A percentile compares a stretch with the other conserved stretches of the same genome.
Conservation (phyloP, 2,113 vertebrate species). For the Jacana jacana region DNA sequence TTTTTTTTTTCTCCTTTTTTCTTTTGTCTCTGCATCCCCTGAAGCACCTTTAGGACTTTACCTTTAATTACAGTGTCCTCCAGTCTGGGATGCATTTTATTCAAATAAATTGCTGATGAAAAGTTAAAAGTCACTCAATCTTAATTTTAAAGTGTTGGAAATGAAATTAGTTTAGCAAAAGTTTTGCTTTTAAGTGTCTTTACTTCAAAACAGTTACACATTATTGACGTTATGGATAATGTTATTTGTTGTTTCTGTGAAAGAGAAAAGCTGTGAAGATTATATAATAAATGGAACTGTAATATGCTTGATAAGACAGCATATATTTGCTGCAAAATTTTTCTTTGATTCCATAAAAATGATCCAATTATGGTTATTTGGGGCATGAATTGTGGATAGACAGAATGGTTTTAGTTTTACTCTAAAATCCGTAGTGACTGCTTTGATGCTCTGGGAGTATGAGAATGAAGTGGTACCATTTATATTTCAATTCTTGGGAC, state of each 20-base stretch:
- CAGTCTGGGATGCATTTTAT: not conserved
- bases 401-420: not conserved
- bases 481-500: not conserved
- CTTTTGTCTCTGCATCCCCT: not conserved
- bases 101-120: not conserved
- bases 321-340: not conserved
- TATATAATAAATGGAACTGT: not conserved
- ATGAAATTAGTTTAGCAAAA: not conserved
- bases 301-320: not conserved
- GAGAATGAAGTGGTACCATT: not conserved
- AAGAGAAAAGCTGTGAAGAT: not conserved
- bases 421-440: not conserved
- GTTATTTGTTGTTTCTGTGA: not conserved
- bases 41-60: not conserved
- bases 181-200: not conserved
- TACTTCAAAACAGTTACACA: not conserved
- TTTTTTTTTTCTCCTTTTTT: not conserved
- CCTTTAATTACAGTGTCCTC: not conserved
- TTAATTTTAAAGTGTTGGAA: not conserved
- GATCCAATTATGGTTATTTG: not conserved
- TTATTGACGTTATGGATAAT: not conserved
- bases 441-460: not conserved
- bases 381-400: not conserved
- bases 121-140: not conserved
- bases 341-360: not conserved